phyloP scores from a whole-genome alignment of 2,113 vertebrate species.

The Helogale parvula region DNA sequence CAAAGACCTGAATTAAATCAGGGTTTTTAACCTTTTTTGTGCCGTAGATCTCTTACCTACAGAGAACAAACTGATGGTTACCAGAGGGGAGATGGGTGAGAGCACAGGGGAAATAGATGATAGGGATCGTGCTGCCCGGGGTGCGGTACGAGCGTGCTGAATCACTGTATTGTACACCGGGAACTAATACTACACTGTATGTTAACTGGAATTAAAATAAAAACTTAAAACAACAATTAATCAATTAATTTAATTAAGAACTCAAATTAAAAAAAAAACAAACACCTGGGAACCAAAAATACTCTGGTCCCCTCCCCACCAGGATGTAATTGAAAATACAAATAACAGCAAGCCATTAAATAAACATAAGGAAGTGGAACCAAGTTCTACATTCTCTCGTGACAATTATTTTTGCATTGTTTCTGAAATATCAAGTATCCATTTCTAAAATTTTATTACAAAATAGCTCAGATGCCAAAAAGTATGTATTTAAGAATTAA shows the following conservation, averaged over 20 bases:
- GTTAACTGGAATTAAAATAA: neutral
- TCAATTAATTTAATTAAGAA: neutral
- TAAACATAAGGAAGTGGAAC: neutral
- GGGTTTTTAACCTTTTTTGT: neutral
- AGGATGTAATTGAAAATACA: neutral
- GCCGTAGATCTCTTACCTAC: neutral
- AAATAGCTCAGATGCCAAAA: neutral
- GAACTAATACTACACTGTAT: neutral
- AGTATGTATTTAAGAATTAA: neutral
- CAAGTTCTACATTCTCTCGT: neutral
- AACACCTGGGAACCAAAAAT: neutral
- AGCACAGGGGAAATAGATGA: neutral
- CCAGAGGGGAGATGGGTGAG: neutral
- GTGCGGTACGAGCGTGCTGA: neutral
- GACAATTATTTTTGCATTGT: neutral
- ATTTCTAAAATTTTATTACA: neutral
- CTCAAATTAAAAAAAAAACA: neutral
- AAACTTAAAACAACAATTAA: neutral
- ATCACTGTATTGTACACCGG: neutral
- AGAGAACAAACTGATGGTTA: neutral
- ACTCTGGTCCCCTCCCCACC: neutral
- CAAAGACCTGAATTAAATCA: neutral
- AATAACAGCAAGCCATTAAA: neutral
- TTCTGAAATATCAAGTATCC: neutral
- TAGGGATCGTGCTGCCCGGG: neutral